These are phyloP conservation scores for Discoglossus pictus DNA, from an alignment of 2,797 vertebrate species.

Conservation along the genomic window DNA sequence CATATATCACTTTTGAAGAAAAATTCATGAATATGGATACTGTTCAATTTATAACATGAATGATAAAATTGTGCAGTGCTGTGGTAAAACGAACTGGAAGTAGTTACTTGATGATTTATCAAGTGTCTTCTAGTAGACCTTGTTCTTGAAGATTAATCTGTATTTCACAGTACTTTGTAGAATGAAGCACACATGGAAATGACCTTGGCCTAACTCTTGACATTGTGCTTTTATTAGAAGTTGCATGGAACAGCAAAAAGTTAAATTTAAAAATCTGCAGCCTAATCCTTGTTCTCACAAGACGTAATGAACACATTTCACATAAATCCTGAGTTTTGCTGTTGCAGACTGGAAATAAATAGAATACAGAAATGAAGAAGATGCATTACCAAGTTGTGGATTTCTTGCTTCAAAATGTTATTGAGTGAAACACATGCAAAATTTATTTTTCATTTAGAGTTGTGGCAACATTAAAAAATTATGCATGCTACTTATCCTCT, in stretches of 20 bases:
- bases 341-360: constrained; percentile 13
- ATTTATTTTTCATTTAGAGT: too few species aligned
- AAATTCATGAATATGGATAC: constrained; percentile 19
- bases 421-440: too few species aligned
- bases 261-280: background rate
- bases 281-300: constrained; percentile 9
- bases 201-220: constrained; percentile 6
- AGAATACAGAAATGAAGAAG: constrained; percentile 6
- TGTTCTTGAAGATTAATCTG: background rate
- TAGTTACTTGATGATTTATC: background rate
- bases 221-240: constrained; percentile 1
- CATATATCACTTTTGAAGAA: constrained; percentile 4
- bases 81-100: background rate
- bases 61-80: background rate
- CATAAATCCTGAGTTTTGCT: constrained; percentile 17
- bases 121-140: background rate
- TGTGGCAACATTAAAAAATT: too few species aligned
- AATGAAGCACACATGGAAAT: background rate
- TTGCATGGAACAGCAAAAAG: constrained; percentile 6
- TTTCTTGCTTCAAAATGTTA: too few species aligned
- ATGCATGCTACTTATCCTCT: too few species aligned
- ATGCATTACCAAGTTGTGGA: constrained; percentile 24
- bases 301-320: too few species aligned
- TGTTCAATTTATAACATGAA: too few species aligned
- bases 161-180: background rate